These are phyloP conservation scores for Nomada fucata DNA, from an alignment of 2,888 invertebrate species.

Conservation along the genomic window DNA sequence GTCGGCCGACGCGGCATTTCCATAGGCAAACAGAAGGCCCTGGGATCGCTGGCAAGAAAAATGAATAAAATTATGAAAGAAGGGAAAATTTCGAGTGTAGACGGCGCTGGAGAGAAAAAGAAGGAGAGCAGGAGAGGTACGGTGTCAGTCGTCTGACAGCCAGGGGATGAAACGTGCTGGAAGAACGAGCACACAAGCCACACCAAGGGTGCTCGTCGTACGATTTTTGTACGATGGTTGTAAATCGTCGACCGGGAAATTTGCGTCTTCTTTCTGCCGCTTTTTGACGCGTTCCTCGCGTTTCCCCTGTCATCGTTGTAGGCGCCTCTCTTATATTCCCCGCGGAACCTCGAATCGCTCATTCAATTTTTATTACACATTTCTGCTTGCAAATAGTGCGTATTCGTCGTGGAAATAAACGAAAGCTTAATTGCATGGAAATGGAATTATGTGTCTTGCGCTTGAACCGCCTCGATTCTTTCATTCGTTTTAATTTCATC, in stretches of 20 bases:
- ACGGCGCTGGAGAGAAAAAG: conserved; percentile 30
- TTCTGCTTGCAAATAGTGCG: no score
- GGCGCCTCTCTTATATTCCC: no score
- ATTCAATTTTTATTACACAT: conserved; percentile 8
- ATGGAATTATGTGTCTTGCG: no score
- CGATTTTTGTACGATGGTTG: conserved; percentile 73
- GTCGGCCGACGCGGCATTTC: conserved; percentile 64
- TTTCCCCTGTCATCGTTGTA: background rate
- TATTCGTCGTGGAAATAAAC: no score
- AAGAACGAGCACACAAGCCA: conserved; percentile 70
- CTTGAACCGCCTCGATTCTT: no score
- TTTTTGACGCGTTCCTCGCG: background rate
- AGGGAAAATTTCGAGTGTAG: conserved; percentile 69
- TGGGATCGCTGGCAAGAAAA: conserved; percentile 71
- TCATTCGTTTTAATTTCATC: no score
- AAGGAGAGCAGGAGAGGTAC: conserved; percentile 11
- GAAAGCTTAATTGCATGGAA: no score
- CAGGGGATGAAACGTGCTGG: conserved; percentile 75
- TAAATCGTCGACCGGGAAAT: conserved; percentile 73
- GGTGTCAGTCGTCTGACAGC: conserved; percentile 75
- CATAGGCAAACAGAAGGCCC: conserved; percentile 71
- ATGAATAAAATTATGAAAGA: conserved; percentile 73
- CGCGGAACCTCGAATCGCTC: background rate
- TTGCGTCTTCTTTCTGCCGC: conserved; percentile 39
- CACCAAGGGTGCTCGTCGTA: conserved; percentile 54